These are phyloP conservation scores for Holotrichia oblita DNA, from an alignment of 1,140 invertebrate genomes.

Conservation along the genomic window DNA sequence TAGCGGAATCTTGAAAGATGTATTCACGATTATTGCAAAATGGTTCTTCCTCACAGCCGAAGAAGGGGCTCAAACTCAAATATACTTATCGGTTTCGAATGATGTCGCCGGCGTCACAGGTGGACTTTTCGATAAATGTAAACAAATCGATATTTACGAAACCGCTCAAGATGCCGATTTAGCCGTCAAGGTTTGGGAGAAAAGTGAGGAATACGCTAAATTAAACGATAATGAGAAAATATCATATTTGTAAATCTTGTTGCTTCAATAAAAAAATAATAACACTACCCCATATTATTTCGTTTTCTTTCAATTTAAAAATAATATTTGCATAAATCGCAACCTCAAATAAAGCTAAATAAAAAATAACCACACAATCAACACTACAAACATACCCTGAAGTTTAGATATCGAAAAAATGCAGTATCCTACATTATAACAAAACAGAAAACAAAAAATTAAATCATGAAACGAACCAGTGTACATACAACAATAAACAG, in stretches of 20 bases:
- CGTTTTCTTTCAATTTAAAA: no score
- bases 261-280: no score
- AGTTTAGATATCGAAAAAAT: conserved; percentile 50
- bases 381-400: conserved; percentile 13
- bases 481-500: conserved; percentile 52
- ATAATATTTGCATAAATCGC: background rate
- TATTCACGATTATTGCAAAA: background rate
- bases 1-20: background rate
- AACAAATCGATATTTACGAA: background rate
- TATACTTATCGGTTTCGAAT: no score
- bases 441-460: conserved; percentile 46
- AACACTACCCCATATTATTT: no score
- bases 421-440: conserved; percentile 51
- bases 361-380: background rate
- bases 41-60: background rate
- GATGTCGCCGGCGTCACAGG: background rate
- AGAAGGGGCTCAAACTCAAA: conserved; percentile 8
- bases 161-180: background rate
- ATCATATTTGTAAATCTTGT: no score
- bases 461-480: conserved; percentile 52
- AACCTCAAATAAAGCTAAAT: background rate
- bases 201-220: background rate
- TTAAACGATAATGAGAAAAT: conserved; percentile 18
- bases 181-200: background rate
- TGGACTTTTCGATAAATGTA: background rate